Conservation (phyloP, 2,113 vertebrate species). For the Ibidorhyncha struthersii region DNA sequence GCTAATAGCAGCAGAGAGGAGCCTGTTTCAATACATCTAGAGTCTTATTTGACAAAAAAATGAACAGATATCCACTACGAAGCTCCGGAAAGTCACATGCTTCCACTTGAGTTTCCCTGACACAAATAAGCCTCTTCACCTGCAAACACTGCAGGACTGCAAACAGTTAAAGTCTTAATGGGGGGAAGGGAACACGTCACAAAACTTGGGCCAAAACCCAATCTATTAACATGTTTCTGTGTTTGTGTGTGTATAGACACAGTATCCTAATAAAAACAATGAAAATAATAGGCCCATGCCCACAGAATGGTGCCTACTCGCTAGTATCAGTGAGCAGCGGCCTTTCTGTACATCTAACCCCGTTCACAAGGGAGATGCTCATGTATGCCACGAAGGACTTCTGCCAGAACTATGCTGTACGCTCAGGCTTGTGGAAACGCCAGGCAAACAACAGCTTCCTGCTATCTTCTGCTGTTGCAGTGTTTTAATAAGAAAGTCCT, state of each 20-base stretch:
- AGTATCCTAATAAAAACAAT: not conserved
- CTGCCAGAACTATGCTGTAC: not conserved
- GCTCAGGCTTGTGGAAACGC: not conserved
- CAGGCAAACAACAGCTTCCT: not conserved
- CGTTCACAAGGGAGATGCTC: not conserved
- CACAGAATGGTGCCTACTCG: not conserved
- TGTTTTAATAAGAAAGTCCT: not conserved
- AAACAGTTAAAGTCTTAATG: not conserved
- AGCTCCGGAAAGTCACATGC: not conserved
- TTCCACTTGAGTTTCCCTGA: not conserved
- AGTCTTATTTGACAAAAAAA: not conserved
- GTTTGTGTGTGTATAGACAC: not conserved
- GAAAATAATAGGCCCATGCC: not conserved
- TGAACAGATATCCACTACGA: not conserved
- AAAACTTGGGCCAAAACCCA: not conserved
- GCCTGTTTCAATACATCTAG: not conserved
- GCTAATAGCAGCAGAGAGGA: not conserved
- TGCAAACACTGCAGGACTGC: not conserved
- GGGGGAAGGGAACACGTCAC: not conserved
- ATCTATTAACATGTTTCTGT: not conserved
- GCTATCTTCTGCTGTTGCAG: not conserved
- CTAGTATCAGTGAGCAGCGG: not conserved
- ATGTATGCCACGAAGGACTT: not conserved
- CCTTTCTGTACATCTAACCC: not conserved
- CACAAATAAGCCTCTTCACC: not conserved